Conservation (phyloP, 35 echinoderm and acorn worm species). For the Apostichopus japonicus region DNA sequence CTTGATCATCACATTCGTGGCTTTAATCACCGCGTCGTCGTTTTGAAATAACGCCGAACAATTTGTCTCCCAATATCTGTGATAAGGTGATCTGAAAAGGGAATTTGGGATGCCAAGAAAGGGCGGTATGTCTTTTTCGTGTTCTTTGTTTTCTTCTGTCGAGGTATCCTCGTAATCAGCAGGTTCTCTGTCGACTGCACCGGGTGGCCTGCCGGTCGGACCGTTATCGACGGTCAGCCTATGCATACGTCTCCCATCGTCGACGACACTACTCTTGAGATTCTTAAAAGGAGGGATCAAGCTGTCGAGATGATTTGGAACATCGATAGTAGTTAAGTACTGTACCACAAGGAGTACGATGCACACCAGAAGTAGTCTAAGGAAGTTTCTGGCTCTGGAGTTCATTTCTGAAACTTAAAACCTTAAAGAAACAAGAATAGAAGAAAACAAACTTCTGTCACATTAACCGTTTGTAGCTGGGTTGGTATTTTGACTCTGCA, state of each 20-base stretch:
- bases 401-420: not conserved
- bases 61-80: constrained; percentile 10
- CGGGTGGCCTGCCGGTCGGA: not conserved
- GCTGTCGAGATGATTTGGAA: not conserved
- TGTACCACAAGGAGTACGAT: not conserved
- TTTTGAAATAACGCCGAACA: constrained; percentile 16
- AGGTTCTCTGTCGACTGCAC: no score
- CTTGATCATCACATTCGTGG: not conserved
- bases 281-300: not conserved
- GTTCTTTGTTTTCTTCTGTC: not conserved
- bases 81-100: not conserved
- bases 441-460: no score
- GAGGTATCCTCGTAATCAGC: no score
- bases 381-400: not conserved
- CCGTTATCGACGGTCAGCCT: not conserved
- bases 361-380: not conserved
- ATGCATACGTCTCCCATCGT: not conserved
- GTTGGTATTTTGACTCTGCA: no score
- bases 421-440: no score
- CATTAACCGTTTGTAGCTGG: no score
- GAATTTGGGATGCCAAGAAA: not conserved
- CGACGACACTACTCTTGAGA: not conserved
- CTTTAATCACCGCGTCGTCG: not conserved
- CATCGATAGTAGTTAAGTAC: not conserved
- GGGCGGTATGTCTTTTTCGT: not conserved